phyloP scores from a whole-genome alignment of 2,888 invertebrate genomes.

The Leucania comma region DNA sequence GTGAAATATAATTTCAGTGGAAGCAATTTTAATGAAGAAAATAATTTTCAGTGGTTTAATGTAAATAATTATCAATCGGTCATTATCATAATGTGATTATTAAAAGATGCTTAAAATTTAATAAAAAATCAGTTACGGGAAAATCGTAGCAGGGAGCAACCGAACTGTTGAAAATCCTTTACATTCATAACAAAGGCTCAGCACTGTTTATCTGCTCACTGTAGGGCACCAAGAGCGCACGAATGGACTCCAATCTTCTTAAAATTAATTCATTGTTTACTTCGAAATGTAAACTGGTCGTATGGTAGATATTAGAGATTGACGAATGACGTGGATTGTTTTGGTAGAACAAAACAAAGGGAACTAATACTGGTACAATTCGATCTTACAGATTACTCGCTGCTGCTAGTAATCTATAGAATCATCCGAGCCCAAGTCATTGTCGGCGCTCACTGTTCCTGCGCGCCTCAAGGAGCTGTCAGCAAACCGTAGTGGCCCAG shows the following conservation, averaged over 20 bases:
- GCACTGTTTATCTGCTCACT: slow-evolving; percentile 54
- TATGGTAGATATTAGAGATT: slow-evolving; percentile 60
- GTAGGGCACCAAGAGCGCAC: slow-evolving; percentile 65
- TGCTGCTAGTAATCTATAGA: too few species aligned
- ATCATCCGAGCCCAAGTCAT: too few species aligned
- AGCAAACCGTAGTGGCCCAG: too few species aligned
- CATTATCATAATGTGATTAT: not conserved
- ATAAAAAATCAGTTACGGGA: not conserved
- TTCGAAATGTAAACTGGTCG: slow-evolving; percentile 62
- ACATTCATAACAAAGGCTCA: slow-evolving; percentile 52
- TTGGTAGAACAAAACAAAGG: slow-evolving; percentile 27
- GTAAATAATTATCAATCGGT: not conserved
- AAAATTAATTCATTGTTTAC: slow-evolving; percentile 66
- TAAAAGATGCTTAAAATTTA: not conserved
- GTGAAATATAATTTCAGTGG: too few species aligned
- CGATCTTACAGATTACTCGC: too few species aligned
- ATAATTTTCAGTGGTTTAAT: not conserved
- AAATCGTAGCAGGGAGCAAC: slow-evolving; percentile 6
- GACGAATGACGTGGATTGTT: slow-evolving; percentile 67
- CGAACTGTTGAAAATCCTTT: slow-evolving; percentile 46
- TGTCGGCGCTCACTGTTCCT: too few species aligned
- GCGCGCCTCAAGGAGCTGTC: too few species aligned
- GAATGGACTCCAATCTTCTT: slow-evolving; percentile 70
- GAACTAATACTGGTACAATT: too few species aligned
- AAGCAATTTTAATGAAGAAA: not conserved